Base-by-base conservation (phyloP, 2,113 vertebrate genomes). In the Nyctibius bracteatus region DNA sequence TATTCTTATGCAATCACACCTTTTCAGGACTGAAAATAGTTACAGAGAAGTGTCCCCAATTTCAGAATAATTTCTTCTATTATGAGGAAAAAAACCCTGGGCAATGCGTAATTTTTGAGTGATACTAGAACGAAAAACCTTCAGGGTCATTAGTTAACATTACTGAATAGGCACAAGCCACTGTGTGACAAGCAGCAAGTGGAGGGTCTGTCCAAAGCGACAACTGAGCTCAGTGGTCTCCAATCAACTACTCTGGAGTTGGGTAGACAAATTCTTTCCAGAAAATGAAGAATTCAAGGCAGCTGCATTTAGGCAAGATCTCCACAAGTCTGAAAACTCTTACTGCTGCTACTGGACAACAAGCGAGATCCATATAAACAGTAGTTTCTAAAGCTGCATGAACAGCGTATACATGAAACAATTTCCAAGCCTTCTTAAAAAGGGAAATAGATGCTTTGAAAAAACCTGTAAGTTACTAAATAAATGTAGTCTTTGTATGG, bases 241-340 rank as follows among this genome's bases (percentile, higher is more conserved):
- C 58, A 37, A 5, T 14, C 44, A 59, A 0, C 59, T 57, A 10
- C 31, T 57, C 41, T 8, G 5, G n/a, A 12, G 44, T 0, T 31
- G 37, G 35, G n/a, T 11, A 37, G 25, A 10, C 11, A 68, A 39
- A 43, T 24, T 6, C 59, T 28, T 46, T 24, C 35, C 19, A 46
- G 41, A 39, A 62, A 92, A 49, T 2, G 13, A 65, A 44, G 17
- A 54, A 54, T 14, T 46, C 28, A 41, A 51, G 37, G 77, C 10
- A 67, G 46, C 14, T 14, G 9, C 23, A 8, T 21, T 61, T 43
- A 79, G 66, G 43, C 19, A 66, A 49, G 13, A 77, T 47, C 18
- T 51, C 54, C 47, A 44, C 47, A 71, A 37, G 14, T 5, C 62
- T 54, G 52, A 66, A 80, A 41, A n/a, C 35, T 62, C 55, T 35